These are phyloP conservation scores for Peromyscus californicus DNA, from an alignment of 2,113 vertebrate genomes.

Conservation along the genomic window DNA sequence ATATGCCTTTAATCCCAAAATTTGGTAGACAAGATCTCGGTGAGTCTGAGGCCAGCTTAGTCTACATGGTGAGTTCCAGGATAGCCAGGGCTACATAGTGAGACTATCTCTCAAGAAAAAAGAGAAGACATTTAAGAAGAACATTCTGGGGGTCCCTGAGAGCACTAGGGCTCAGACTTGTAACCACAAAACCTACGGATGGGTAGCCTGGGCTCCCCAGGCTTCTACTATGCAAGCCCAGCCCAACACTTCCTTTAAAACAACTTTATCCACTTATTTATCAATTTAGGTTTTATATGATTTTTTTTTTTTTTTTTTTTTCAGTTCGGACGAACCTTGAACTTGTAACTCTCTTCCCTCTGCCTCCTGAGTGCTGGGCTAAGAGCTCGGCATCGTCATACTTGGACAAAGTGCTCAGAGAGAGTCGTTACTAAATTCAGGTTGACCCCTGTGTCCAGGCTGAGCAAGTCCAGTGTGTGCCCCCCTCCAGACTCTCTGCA, in stretches of 20 bases:
- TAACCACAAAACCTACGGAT: no score
- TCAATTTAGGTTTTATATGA: background rate
- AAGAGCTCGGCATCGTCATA: no score
- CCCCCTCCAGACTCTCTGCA: background rate
- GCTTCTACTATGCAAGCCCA: background rate
- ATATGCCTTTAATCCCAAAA: background rate
- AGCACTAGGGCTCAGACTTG: background rate
- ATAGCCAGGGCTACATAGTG: background rate
- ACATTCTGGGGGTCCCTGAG: background rate
- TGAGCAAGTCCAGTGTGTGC: background rate
- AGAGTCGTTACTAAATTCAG: background rate
- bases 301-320: no score
- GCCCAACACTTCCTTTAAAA: background rate
- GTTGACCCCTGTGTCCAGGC: background rate
- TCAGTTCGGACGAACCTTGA: background rate
- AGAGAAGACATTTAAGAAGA: background rate
- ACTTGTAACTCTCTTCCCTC: background rate
- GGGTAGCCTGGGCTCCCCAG: background rate
- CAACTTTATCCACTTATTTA: background rate
- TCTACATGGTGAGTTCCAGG: background rate
- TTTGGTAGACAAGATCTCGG: background rate
- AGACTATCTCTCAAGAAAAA: background rate
- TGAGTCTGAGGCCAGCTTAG: background rate
- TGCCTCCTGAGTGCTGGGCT: background rate
- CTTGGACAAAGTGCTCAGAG: background rate